Base-by-base conservation (phyloP, 2,888 invertebrate species). In the Amphipoea oculea region DNA sequence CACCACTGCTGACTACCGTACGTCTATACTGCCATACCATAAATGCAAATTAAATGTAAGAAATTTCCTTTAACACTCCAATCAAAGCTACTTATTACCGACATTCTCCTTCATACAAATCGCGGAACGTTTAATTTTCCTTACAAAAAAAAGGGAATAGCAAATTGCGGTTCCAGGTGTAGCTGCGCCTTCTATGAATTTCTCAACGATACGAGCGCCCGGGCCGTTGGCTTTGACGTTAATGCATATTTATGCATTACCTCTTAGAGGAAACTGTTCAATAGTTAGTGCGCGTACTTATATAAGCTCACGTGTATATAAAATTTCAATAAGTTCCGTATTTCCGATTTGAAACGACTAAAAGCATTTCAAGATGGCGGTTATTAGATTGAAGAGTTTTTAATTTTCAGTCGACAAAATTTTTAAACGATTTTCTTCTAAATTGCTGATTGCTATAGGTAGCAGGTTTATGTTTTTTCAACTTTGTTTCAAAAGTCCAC, bases 231-330 rank as follows among this genome's bases (percentile, higher is more conserved):
- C 48, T 88, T 78, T 86, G 86, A 85, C 79, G 76, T 66, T 85
- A 81, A 88, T 89, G 81, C 82, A 86, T 83, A 87, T 87, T 86
- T 86, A 89, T 89, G 82, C 73, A 86, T 79, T 76, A 45, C 74
- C 68, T 81, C 78, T 69, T 57, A 63, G 48, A 71, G 60, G 71
- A 73, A 82, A 72, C 76, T 48, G 67, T 66, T 76, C 73, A 84
- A 80, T 80, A 71, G 54, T 82, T 67, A 69, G n/a, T 60, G 48
- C 73, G 40, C 45, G 20, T 62, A 86, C 57, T 73, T 62, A 76
- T 74, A 67, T 67, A 76, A 76, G 71, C 60, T 57, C 70, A 62
- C 45, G 54, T 68, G 63, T 42, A 48, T 72, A 67, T 40, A 74
- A 81, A 20, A 67, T 67, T 81, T 81, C 48, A 81, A 69, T 86